Conservation (phyloP, 64 coral and sea anemone species). For the Platygyra sinensis region DNA sequence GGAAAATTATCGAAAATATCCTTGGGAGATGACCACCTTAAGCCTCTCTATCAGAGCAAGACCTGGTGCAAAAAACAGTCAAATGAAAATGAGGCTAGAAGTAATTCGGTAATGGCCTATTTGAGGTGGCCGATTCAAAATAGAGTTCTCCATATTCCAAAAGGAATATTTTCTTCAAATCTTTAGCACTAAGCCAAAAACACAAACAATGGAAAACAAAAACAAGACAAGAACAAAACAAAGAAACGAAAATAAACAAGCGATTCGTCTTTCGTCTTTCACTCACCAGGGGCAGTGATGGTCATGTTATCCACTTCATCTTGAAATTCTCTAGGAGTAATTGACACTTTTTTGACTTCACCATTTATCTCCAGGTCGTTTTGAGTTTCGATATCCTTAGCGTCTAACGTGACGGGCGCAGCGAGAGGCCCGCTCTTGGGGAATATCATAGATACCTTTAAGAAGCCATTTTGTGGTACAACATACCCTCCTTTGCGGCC, state of each 20-base stretch:
- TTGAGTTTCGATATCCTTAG: slow-evolving; percentile 74
- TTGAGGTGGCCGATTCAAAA: no score
- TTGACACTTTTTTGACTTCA: slow-evolving; percentile 48
- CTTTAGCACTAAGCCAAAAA: no score
- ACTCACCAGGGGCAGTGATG: slow-evolving; percentile 81
- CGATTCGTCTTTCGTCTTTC: no score
- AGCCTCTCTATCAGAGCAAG: no score
- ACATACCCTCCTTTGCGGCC: slow-evolving; percentile 78
- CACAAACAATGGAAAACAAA: not conserved
- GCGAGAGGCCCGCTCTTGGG: slow-evolving; percentile 42
- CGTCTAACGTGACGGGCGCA: slow-evolving; percentile 63
- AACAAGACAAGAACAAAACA: not conserved
- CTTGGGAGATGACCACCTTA: no score
- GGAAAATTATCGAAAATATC: no score
- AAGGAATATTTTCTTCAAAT: not conserved
- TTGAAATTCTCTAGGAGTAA: slow-evolving; percentile 60
- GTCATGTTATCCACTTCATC: slow-evolving; percentile 76
- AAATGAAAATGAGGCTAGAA: no score
- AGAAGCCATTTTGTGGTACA: slow-evolving; percentile 28
- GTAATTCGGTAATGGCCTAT: no score
- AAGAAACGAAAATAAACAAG: not conserved
- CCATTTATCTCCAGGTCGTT: slow-evolving; percentile 71
- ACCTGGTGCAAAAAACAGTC: no score
- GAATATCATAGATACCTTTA: slow-evolving; percentile 80
- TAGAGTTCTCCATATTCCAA: no score